A percentile compares a stretch with the other conserved stretches of the same genome.
Conservation (phyloP, 2,113 vertebrate species). For the Calcarius ornatus region DNA sequence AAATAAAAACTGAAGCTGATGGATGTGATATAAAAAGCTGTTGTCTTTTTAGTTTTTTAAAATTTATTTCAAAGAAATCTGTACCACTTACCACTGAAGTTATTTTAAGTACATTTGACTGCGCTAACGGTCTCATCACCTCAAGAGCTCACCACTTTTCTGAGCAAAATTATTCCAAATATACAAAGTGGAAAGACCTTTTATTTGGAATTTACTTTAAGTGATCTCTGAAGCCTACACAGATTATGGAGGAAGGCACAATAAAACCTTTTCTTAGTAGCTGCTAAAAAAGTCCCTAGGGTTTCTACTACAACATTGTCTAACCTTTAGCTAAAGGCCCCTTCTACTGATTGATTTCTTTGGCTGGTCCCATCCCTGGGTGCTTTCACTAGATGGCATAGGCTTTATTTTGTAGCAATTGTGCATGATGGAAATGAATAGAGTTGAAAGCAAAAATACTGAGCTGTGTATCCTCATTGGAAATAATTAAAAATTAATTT, state of each 20-base stretch:
- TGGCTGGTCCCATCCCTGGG: background rate
- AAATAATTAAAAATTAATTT: background rate
- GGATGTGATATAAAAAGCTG: background rate
- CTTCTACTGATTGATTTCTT: background rate
- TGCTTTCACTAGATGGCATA: background rate
- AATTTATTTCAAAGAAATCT: background rate
- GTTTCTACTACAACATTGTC: background rate
- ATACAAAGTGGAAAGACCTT: background rate
- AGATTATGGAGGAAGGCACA: background rate
- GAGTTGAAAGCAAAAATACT: background rate
- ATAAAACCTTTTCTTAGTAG: background rate
- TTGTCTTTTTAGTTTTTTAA: background rate
- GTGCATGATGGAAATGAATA: background rate
- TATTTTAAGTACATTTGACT: background rate
- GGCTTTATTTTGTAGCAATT: background rate
- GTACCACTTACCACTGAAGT: background rate
- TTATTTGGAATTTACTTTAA: background rate
- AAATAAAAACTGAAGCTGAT: background rate
- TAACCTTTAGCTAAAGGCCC: constrained; percentile 35
- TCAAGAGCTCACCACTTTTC: background rate
- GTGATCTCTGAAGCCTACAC: background rate
- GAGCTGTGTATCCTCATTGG: background rate
- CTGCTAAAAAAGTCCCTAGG: background rate
- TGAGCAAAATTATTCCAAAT: background rate
- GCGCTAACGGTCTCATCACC: background rate